phyloP scores from a whole-genome alignment of 2,888 invertebrate genomes.

The Philereme transversata region DNA sequence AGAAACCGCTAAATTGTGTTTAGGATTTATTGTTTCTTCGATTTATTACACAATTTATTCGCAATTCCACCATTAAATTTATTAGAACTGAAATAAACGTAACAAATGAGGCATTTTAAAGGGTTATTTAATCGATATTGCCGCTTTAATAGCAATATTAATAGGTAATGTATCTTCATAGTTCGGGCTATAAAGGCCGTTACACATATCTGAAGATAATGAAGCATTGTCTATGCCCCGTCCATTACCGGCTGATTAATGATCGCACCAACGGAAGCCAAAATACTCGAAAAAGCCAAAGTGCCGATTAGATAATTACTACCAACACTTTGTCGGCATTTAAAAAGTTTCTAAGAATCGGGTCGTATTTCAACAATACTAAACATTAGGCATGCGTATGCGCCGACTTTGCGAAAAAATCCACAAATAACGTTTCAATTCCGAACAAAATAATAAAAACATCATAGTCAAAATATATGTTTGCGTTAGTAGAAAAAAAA shows the following conservation, averaged over 20 bases:
- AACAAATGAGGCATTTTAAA: conserved; percentile 25
- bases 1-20: conserved; percentile 9
- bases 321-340: conserved; percentile 67
- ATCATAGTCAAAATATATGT: conserved; percentile 84
- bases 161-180: conserved; percentile 28
- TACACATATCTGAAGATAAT: conserved; percentile 36
- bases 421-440: conserved; percentile 61
- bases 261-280: conserved; percentile 75
- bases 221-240: conserved; percentile 37
- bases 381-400: conserved; percentile 64
- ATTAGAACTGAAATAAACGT: conserved; percentile 20
- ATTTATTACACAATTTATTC: conserved; percentile 26
- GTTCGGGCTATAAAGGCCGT: conserved; percentile 20
- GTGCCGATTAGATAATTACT: conserved; percentile 77
- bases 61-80: conserved; percentile 18
- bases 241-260: conserved; percentile 71
- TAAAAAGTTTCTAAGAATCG: conserved; percentile 59
- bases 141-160: conserved; percentile 22
- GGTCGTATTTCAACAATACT: conserved; percentile 35
- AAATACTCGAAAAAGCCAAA: conserved; percentile 73
- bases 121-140: conserved; percentile 25
- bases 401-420: conserved; percentile 69
- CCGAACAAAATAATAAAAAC: conserved; percentile 83
- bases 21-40: conserved; percentile 12
- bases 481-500: conserved; percentile 68